Percentiles rank a stretch among this genome's conserved stretches.
Evolutionary conservation across 2,113 vertebrate genomes (phyloP).

Genomic region (Gnathonemus echidnorhynchus): DNA sequence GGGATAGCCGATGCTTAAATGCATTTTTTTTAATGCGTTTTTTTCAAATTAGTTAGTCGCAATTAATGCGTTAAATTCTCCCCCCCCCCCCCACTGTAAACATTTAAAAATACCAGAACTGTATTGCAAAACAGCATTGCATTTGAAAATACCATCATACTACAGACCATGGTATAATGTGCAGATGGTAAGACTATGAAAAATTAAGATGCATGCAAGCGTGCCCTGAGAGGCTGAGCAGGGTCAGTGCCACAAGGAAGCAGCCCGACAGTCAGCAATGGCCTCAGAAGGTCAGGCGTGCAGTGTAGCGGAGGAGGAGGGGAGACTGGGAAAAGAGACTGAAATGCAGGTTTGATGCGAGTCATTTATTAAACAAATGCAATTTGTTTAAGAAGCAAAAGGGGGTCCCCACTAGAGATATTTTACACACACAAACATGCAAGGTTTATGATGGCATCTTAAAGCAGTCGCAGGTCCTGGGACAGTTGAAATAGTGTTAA

Average conservation of each 20-base stretch:
- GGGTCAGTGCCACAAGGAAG: neutral
- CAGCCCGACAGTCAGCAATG: neutral
- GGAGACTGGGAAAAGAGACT: neutral
- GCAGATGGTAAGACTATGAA: neutral
- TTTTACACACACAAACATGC: neutral
- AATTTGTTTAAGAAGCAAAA: neutral
- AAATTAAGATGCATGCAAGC: too few species aligned
- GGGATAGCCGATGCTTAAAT: too few species aligned
- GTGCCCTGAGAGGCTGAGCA: neutral
- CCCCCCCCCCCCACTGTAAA: too few species aligned
- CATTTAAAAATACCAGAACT: neutral
- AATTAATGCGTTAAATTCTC: too few species aligned
- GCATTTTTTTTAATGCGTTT: too few species aligned
- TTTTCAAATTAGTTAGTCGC: too few species aligned
- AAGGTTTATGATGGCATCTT: neutral
- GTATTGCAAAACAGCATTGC: neutral
- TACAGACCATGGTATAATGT: neutral
- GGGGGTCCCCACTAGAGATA: neutral
- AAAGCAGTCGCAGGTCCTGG: neutral
- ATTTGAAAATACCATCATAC: too few species aligned
- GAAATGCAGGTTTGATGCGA: neutral
- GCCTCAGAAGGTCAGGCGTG: neutral
- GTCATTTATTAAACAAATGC: neutral
- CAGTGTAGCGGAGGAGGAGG: neutral
- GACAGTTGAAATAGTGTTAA: neutral